These are phyloP conservation scores for Eurystomus gularis DNA, from an alignment of 2,113 vertebrate genomes.

Conservation along the genomic window DNA sequence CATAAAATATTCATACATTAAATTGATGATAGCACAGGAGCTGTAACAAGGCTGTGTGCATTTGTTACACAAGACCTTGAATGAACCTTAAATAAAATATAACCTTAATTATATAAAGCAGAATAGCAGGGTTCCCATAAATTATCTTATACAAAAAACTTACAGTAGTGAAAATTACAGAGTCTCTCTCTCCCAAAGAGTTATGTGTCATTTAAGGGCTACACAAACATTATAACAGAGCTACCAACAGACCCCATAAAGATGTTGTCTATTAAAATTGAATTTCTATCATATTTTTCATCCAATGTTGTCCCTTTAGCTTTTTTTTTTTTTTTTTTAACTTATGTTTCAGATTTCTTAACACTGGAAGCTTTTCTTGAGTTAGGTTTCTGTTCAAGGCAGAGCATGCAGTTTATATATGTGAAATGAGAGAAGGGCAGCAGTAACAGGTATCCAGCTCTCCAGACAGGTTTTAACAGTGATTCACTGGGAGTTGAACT, in stretches of 20 bases:
- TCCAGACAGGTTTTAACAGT: background rate
- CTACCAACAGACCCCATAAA: background rate
- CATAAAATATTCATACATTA: background rate
- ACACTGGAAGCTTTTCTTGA: background rate
- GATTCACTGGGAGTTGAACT: background rate
- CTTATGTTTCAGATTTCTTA: background rate
- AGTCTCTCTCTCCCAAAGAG: background rate
- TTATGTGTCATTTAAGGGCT: background rate
- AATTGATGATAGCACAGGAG: background rate
- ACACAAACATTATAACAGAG: background rate
- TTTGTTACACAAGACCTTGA: background rate
- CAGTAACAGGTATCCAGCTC: background rate
- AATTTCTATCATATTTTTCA: background rate
- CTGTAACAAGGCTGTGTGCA: background rate
- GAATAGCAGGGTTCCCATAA: background rate
- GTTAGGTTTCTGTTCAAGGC: background rate
- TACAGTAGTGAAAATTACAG: background rate
- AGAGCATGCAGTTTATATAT: background rate
- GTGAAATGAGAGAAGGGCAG: background rate
- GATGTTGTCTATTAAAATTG: background rate
- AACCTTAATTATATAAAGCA: background rate
- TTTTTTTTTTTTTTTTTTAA: background rate
- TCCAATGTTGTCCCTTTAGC: background rate
- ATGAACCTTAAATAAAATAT: conserved; percentile 7
- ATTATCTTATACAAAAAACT: background rate